Conservation (phyloP, 2,113 vertebrate genomes). For the Tetraodon nigroviridis region DNA sequence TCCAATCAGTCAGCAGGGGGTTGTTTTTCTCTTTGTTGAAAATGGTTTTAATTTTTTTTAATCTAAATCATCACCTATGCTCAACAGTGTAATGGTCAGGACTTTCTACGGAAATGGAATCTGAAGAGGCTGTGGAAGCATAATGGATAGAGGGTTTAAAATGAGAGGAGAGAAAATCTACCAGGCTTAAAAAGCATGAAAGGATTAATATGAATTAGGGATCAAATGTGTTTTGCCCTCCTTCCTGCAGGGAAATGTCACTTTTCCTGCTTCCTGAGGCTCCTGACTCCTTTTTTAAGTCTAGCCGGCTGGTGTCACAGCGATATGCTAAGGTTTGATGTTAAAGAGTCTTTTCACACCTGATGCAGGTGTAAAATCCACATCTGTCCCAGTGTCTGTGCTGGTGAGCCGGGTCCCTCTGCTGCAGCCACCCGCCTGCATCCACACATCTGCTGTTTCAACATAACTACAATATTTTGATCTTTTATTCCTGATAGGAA, state of each 20-base stretch:
- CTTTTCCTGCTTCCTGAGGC: slow-evolving; percentile 19
- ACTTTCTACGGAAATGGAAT: neutral
- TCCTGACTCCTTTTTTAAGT: slow-evolving; percentile 41
- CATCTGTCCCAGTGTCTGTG: slow-evolving; percentile 57
- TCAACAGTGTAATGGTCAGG: no score
- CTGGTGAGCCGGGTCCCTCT: slow-evolving; percentile 32
- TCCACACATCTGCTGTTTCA: neutral
- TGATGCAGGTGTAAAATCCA: slow-evolving; percentile 46
- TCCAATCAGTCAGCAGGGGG: no score
- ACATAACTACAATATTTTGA: no score
- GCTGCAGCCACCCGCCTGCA: slow-evolving; percentile 12
- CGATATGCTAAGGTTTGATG: slow-evolving; percentile 57
- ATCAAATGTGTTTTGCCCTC: slow-evolving; percentile 5
- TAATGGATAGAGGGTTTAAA: neutral
- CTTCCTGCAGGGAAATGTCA: neutral
- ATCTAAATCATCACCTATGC: no score
- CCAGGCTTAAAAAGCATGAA: neutral
- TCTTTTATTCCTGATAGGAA: no score
- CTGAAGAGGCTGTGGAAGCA: slow-evolving; percentile 1
- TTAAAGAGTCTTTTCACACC: slow-evolving; percentile 54
- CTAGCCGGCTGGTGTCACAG: slow-evolving; percentile 57
- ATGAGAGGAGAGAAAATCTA: slow-evolving; percentile 13
- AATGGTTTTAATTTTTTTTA: no score
- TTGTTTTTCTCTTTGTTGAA: no score
- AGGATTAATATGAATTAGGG: neutral